phyloP scores from a whole-genome alignment of 2,888 invertebrate genomes.

The Zygaena filipendulae region DNA sequence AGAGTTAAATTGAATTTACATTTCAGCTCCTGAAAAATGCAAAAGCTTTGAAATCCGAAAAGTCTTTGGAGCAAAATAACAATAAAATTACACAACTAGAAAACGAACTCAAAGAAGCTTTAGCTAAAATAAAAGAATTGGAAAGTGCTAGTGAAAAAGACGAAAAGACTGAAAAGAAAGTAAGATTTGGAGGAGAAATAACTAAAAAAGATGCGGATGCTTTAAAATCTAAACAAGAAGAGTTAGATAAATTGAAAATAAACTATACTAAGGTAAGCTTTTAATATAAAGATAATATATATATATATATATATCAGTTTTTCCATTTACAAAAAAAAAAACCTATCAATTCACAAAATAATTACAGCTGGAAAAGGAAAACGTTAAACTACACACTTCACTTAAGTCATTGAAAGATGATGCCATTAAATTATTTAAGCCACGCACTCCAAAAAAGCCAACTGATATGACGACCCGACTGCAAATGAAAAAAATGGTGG shows the following conservation, averaged over 20 bases:
- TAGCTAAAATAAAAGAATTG: slow-evolving; percentile 66
- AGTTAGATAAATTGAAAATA: slow-evolving; percentile 67
- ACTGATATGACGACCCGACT: slow-evolving; percentile 78
- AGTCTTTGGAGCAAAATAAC: slow-evolving; percentile 66
- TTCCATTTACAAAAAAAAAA: background rate
- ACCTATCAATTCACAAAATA: slow-evolving; percentile 3
- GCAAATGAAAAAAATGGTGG: slow-evolving; percentile 84
- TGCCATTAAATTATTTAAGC: slow-evolving; percentile 73
- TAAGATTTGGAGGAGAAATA: slow-evolving; percentile 47
- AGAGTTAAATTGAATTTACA: slow-evolving; percentile 5
- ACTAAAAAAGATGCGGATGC: slow-evolving; percentile 51
- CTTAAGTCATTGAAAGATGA: slow-evolving; percentile 74
- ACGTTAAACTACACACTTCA: slow-evolving; percentile 71
- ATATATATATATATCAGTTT: slow-evolving; percentile 1
- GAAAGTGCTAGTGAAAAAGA: slow-evolving; percentile 51
- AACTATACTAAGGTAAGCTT: slow-evolving; percentile 46
- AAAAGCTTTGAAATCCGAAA: slow-evolving; percentile 64
- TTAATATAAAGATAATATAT: background rate
- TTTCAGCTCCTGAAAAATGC: slow-evolving; percentile 64
- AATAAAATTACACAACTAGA: slow-evolving; percentile 72
- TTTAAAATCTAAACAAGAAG: slow-evolving; percentile 55
- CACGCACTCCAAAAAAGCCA: slow-evolving; percentile 77
- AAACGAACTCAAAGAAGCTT: slow-evolving; percentile 70
- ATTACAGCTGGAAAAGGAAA: slow-evolving; percentile 70
- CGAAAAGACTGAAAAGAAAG: slow-evolving; percentile 64